Evolutionary conservation across 2,888 invertebrate genomes (phyloP).

Genomic region (Hanleya hanleyi): DNA sequence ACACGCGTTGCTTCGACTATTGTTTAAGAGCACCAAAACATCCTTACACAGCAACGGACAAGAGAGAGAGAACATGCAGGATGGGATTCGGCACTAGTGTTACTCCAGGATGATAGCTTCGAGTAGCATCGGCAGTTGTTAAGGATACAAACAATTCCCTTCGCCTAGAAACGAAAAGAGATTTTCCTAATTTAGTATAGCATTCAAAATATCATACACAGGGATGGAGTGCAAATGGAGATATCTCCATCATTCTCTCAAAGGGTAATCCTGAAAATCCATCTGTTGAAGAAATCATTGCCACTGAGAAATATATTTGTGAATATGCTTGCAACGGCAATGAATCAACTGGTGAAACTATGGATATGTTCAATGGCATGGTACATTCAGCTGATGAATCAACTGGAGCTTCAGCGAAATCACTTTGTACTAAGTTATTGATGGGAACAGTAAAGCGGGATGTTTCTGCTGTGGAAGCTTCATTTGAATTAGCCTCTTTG

Average conservation of each 20-base stretch:
- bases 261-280: slow-evolving; percentile 39
- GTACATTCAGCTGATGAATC: slow-evolving; percentile 5
- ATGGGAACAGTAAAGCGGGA: slow-evolving; percentile 42
- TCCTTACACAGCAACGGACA: slow-evolving; percentile 33
- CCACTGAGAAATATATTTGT: slow-evolving; percentile 27
- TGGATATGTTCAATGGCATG: slow-evolving; percentile 33
- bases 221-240: slow-evolving; percentile 43
- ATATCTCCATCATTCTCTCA: slow-evolving; percentile 43
- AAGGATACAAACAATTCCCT: slow-evolving; percentile 43
- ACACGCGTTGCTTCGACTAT: slow-evolving; percentile 41
- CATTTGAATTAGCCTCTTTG: slow-evolving; percentile 37
- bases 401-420: slow-evolving; percentile 23
- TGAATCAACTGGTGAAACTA: slow-evolving; percentile 35
- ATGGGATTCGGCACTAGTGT: slow-evolving; percentile 42
- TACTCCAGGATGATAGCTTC: slow-evolving; percentile 16
- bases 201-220: slow-evolving; percentile 44
- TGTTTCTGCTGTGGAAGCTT: slow-evolving; percentile 35
- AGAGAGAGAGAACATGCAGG: slow-evolving; percentile 20
- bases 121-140: slow-evolving; percentile 30
- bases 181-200: slow-evolving; percentile 44
- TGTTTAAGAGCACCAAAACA: slow-evolving; percentile 8
- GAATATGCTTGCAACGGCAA: slow-evolving; percentile 46
- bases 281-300: slow-evolving; percentile 39
- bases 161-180: slow-evolving; percentile 45
- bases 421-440: slow-evolving; percentile 35